Evolutionary conservation across 2,888 invertebrate species (phyloP), one percentile per base, ranked within the genome.

Genomic region (Zygothrica quintamaculata): DNA sequence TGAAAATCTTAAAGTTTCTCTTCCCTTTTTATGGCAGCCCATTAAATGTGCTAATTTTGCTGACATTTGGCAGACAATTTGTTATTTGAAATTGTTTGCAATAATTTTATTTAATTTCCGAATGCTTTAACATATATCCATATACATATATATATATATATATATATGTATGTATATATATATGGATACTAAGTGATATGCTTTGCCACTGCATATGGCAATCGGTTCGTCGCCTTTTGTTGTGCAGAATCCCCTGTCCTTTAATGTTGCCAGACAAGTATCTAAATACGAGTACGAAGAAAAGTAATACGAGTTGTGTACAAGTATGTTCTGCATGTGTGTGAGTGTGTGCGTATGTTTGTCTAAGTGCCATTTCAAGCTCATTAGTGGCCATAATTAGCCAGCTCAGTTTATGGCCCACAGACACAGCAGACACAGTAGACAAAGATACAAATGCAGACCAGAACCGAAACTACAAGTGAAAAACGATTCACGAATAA

Each of bases 371-470:
- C 82, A 82, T 82, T 82, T 84, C 82, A 84, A 81, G 85, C 82
- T 82, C 87, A 82, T 82, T 82, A 82, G 82, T 69, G 78, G 76
- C 82, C 82, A 82, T 87, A 82, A 82, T 82, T 82, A 82, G 87
- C 85, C 82, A 71, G 65, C 53, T 51, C 43, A 64, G 77, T 81
- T 81, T 81, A 81, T 81, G 84, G 84, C 77, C 77, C 70, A 68
- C 77, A 84, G 86, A 84, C 86, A 68, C 62, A 52, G 52, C 59
- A 65, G 65, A 53, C 73, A 46, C 65, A 51, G 67, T 3, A 60
- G 64, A 70, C 77, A 67, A 40, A 67, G 64, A 65, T 48, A 42
- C 59, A 53, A 61, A 13, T 37, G 26, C 40, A 58, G 53, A 42
- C 3, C 8, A 8, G n/a, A n/a, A 31, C 36, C 8, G 12, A 13